phyloP scores from a whole-genome alignment of 2,797 vertebrate genomes.

The Macroramphosus scolopax region DNA sequence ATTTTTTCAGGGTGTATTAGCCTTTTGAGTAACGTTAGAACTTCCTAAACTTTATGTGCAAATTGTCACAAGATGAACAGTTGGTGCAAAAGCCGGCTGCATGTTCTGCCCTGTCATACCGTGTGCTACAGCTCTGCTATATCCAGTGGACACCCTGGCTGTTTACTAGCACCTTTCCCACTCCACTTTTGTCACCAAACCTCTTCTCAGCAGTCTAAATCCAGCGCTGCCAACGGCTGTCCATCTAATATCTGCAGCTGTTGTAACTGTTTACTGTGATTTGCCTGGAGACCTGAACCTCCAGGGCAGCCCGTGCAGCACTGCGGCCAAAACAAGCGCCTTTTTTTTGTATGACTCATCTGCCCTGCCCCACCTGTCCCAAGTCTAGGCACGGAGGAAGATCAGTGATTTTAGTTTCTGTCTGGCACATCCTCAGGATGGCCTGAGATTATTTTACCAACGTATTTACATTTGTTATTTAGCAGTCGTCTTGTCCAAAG shows the following conservation, averaged over 20 bases:
- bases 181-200: neutral
- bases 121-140: neutral
- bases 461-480: too few relatives aligned
- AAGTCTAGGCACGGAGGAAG: conserved; percentile 7
- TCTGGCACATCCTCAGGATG: too few relatives aligned
- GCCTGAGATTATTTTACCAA: too few relatives aligned
- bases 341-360: neutral
- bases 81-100: neutral
- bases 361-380: neutral
- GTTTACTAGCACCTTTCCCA: neutral
- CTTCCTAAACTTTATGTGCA: neutral
- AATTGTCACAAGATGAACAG: neutral
- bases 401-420: too few relatives aligned
- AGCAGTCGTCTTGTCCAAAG: too few relatives aligned
- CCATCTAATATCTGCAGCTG: conserved; percentile 57
- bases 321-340: conserved; percentile 11
- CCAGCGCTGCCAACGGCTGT: conserved; percentile 21
- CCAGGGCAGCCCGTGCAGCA: conserved; percentile 37
- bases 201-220: conserved; percentile 64
- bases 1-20: neutral
- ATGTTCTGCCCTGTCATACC: neutral
- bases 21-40: too few relatives aligned
- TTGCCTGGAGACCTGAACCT: conserved; percentile 15
- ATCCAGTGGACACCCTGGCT: neutral
- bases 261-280: conserved; percentile 27